These are phyloP conservation scores for Oostethus manadensis DNA, from an alignment of 2,113 vertebrate species.

Conservation along the genomic window DNA sequence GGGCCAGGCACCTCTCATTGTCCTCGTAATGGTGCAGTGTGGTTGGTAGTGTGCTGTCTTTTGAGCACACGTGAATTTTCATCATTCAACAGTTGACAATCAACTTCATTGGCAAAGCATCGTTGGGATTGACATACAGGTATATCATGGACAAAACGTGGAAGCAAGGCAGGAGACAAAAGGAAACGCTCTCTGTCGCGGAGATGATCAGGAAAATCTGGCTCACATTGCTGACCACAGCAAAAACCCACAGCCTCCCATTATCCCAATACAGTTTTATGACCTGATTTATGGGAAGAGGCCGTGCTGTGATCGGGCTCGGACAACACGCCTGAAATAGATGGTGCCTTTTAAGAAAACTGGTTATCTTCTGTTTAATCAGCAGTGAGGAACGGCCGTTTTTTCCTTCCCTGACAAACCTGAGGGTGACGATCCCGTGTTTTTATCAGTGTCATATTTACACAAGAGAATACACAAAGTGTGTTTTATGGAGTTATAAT, in stretches of 20 bases:
- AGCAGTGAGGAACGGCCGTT: background rate
- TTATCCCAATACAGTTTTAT: constrained; percentile 57
- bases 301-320: constrained; percentile 46
- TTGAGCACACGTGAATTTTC: constrained; percentile 46
- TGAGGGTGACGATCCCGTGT: background rate
- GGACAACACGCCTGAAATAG: constrained; percentile 31
- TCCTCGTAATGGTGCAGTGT: constrained; percentile 61
- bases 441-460: constrained; percentile 1
- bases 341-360: constrained; percentile 31
- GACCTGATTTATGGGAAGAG: constrained; percentile 43
- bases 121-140: constrained; percentile 27
- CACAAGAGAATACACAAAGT: background rate
- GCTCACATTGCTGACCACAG: constrained; percentile 55
- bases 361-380: constrained; percentile 23
- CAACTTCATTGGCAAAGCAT: background rate
- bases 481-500: constrained; percentile 2
- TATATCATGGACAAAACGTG: no score
- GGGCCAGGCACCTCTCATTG: constrained; percentile 67
- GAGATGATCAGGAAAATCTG: constrained; percentile 63
- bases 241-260: constrained; percentile 44
- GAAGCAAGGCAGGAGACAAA: constrained; percentile 33
- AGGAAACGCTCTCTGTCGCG: constrained; percentile 11
- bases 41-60: constrained; percentile 65
- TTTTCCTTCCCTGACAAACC: background rate
- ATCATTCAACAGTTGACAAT: background rate